phyloP scores from a whole-genome alignment of 23 tunicate genomes.

The Ciona savignyi region DNA sequence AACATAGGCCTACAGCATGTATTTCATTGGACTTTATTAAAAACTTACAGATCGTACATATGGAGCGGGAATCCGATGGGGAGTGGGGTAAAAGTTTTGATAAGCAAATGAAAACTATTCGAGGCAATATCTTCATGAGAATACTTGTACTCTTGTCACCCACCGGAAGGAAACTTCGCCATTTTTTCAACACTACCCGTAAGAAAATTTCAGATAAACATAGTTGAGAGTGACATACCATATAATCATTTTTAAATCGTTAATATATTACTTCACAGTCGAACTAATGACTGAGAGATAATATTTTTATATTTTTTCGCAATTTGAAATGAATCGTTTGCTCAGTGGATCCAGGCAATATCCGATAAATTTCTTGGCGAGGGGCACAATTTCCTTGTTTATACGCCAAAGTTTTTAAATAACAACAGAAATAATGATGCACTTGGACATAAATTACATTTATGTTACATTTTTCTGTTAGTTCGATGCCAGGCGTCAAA shows the following conservation, averaged over 20 bases:
- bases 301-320: too few relatives aligned
- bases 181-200: background rate
- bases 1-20: too few relatives aligned
- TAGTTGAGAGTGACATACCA: too few relatives aligned
- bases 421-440: background rate
- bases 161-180: slow-evolving; percentile 1
- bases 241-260: background rate
- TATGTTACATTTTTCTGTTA: background rate
- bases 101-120: background rate
- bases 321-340: too few relatives aligned
- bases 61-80: background rate
- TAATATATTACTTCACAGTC: too few relatives aligned
- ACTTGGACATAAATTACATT: too few relatives aligned
- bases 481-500: background rate
- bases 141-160: background rate
- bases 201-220: too few relatives aligned
- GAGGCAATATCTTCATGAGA: background rate
- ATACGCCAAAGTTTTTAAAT: background rate
- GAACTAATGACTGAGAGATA: too few relatives aligned
- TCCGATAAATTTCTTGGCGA: too few relatives aligned
- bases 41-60: background rate
- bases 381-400: background rate
- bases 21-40: background rate
- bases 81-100: background rate
- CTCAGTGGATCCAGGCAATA: too few relatives aligned